A percentile compares a stretch with the other conserved stretches of the same genome.
Evolutionary conservation across 2,113 vertebrate species (phyloP).

Genomic region (Varanus salvator): DNA sequence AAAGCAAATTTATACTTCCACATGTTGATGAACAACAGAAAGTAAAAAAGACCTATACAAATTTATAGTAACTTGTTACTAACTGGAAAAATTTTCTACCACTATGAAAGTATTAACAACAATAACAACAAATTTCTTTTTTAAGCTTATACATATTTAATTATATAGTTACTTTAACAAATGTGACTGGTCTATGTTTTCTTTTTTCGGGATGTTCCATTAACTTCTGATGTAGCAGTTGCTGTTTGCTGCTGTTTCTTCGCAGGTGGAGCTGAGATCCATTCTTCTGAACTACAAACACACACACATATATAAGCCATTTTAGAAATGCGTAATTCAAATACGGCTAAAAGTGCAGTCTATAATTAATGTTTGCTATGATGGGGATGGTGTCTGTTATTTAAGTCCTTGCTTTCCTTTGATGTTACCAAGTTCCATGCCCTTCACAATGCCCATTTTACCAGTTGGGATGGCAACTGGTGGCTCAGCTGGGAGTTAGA

Average conservation of each 20-base stretch:
- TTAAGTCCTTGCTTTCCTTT: too few relatives aligned
- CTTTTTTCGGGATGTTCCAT: conserved; percentile 64
- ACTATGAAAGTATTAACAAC: conserved; percentile 64
- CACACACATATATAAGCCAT: conserved; percentile 1
- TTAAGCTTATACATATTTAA: conserved; percentile 49
- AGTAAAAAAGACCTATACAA: conserved; percentile 67
- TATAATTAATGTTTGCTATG: neutral
- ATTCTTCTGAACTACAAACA: conserved; percentile 65
- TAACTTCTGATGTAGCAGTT: conserved; percentile 45
- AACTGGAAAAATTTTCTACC: conserved; percentile 63
- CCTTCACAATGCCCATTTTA: too few relatives aligned
- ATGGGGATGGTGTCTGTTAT: too few relatives aligned
- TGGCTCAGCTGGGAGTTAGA: too few relatives aligned
- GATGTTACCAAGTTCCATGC: too few relatives aligned
- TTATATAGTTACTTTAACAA: conserved; percentile 34
- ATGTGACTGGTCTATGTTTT: conserved; percentile 53
- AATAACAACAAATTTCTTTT: conserved; percentile 33
- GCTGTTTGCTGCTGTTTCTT: conserved; percentile 57
- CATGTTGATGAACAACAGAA: conserved; percentile 62
- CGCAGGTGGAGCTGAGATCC: conserved; percentile 42
- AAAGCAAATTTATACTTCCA: conserved; percentile 64
- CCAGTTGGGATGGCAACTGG: too few relatives aligned
- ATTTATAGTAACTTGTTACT: conserved; percentile 60
- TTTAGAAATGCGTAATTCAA: neutral
- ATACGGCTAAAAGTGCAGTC: neutral